Base-by-base conservation (phyloP, 2,113 vertebrate genomes). In the Artemisiospiza belli region DNA sequence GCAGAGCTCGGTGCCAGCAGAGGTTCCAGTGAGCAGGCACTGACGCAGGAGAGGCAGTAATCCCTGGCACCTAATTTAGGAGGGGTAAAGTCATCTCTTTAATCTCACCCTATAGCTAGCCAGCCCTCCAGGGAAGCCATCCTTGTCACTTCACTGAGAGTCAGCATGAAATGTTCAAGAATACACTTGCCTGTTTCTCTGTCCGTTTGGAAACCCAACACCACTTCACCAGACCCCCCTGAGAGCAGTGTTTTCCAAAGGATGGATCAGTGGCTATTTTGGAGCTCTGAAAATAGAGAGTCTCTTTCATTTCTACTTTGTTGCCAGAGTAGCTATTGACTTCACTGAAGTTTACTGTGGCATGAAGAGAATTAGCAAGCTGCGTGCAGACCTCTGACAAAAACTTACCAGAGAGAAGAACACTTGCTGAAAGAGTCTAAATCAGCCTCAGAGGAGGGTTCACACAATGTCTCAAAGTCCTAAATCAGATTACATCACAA, bases 281-380 rank as follows among this genome's bases (percentile, higher is more conserved):
- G 76, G 37, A 89, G 41, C n/a, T 76, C 83, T 91, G 77, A 89
- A 92, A 92, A 84, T 54, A 90, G 47, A 88, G 24, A 87, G 15
- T n/a, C 44, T 82, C 46, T 78, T 75, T 94, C 62, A 62, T 69
- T 92, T 93, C 75, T 90, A 4, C 61, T 93, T 80, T 75, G 15
- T n/a, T 86, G 37, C 64, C 73, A 68, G 64, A 69, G 43, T 67
- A 88, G 57, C 44, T 94, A 30, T 78, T 83, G 79, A 83, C 75
- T 92, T 88, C 39, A 57, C 28, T 90, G 3, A 90, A 75, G 57
- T 96, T 89, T 84, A 63, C 57, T 81, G 83, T 67, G 41, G 37
- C 23, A 72, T 37, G 76, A 95, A 90, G n/a, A 87, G 41, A 82
- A 87, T 31, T 24, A 70, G 73, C 27, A 28, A 82, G 82, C 23